Evolutionary conservation across 2,113 vertebrate genomes (phyloP).

Genomic region (Larimichthys polyactis): DNA sequence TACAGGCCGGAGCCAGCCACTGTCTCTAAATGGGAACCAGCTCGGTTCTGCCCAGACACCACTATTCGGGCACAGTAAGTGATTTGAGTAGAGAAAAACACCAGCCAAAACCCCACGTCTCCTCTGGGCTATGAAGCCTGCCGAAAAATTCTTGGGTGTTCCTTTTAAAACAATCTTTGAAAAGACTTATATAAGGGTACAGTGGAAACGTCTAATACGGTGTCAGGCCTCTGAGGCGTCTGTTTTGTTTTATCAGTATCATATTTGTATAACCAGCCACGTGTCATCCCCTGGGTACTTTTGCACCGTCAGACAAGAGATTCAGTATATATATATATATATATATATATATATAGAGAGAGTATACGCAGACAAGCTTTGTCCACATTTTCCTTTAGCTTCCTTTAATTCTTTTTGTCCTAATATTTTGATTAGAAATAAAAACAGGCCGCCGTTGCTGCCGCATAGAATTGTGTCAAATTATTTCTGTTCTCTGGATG

Average conservation of each 20-base stretch:
- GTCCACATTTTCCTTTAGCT: not conserved
- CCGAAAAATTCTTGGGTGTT: conserved; percentile 71
- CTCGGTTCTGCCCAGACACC: conserved; percentile 71
- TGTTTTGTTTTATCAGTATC: conserved; percentile 69
- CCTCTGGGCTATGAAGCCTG: conserved; percentile 56
- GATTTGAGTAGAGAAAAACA: conserved; percentile 65
- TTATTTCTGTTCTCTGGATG: conserved; percentile 11
- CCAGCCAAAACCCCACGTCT: conserved; percentile 73
- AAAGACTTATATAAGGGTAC: conserved; percentile 60
- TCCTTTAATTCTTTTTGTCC: not conserved
- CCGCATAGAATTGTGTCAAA: conserved; percentile 25
- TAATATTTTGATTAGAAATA: not conserved
- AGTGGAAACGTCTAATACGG: conserved; percentile 70
- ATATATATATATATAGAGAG: not conserved
- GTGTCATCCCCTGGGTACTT: conserved; percentile 33
- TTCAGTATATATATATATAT: not conserved
- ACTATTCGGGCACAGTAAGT: conserved; percentile 69
- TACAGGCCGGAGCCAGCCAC: conserved; percentile 75
- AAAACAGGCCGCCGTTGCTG: not conserved
- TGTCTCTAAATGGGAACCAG: conserved; percentile 76
- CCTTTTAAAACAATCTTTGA: conserved; percentile 67
- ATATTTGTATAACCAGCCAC: conserved; percentile 49
- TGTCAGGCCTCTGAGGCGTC: conserved; percentile 50
- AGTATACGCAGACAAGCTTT: not conserved
- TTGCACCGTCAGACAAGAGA: conserved; percentile 13